Conservation (phyloP, 2,888 invertebrate species). For the Cephus runcator region DNA sequence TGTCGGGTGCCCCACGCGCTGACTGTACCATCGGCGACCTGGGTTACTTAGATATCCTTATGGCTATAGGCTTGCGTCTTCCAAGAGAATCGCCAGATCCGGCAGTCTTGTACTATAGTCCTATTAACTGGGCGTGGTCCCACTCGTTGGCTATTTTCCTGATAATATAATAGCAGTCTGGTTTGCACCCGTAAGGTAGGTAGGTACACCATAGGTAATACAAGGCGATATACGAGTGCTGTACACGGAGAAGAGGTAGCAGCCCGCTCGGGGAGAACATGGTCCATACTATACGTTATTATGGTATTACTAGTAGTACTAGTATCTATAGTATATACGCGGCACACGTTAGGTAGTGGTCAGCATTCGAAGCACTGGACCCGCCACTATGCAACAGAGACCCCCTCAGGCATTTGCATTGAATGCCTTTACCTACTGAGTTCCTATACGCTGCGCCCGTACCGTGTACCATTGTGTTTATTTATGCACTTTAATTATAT, state of each 20-base stretch:
- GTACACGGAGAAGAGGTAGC: neutral
- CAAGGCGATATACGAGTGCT: slow-evolving; percentile 4
- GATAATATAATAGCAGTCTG: slow-evolving; percentile 36
- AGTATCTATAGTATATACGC: neutral
- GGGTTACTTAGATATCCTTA: neutral
- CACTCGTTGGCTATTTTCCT: slow-evolving; percentile 34
- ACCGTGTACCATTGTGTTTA: slow-evolving; percentile 63
- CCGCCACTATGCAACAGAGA: slow-evolving; percentile 18
- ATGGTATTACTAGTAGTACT: neutral
- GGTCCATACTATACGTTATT: neutral
- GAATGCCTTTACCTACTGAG: slow-evolving; percentile 58
- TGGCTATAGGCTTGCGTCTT: neutral
- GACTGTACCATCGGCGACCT: neutral
- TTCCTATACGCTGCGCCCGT: slow-evolving; percentile 35
- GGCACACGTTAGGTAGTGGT: neutral
- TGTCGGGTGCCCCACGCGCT: neutral
- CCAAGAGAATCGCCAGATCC: neutral
- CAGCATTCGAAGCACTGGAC: slow-evolving; percentile 8
- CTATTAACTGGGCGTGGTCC: slow-evolving; percentile 29
- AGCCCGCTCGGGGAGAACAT: neutral
- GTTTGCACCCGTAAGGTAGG: slow-evolving; percentile 36
- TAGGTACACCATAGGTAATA: slow-evolving; percentile 1
- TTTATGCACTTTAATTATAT: slow-evolving; percentile 65
- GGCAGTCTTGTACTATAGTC: neutral
- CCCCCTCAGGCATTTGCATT: slow-evolving; percentile 59